Percentiles rank a stretch among this genome's conserved stretches.
Conservation (phyloP, 2,888 invertebrate species). For the Fragum whitleyi region DNA sequence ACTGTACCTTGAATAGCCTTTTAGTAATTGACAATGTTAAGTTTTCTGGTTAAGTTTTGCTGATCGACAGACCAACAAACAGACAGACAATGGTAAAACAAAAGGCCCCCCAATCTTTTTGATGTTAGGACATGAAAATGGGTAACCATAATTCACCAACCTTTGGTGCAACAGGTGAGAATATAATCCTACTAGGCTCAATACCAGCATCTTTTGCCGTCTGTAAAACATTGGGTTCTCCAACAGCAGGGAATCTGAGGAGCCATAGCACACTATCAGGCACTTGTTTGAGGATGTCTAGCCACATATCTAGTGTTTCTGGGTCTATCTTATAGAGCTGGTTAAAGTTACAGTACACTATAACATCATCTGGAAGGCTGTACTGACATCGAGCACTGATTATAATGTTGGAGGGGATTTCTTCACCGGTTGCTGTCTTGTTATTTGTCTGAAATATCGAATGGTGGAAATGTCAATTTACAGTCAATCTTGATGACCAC, state of each 20-base stretch:
- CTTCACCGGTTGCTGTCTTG: conserved; percentile 98
- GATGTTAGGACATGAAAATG: too few species aligned
- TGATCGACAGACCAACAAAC: too few species aligned
- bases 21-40: too few species aligned
- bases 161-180: conserved; percentile 95
- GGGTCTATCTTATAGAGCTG: conserved; percentile 99
- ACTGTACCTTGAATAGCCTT: too few species aligned
- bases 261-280: conserved; percentile 98
- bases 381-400: conserved; percentile 98
- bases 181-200: conserved; percentile 91
- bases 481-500: too few species aligned
- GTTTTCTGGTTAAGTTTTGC: too few species aligned
- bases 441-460: conserved; percentile 89
- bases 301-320: conserved; percentile 96
- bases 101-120: too few species aligned
- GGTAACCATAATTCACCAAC: too few species aligned
- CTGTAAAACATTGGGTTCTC: conserved; percentile 88
- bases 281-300: conserved; percentile 94
- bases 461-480: background rate
- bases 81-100: too few species aligned
- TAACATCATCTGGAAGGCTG: conserved; percentile 96
- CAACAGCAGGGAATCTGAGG: conserved; percentile 93
- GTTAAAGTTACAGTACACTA: conserved; percentile 99
- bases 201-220: conserved; percentile 88
- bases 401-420: conserved; percentile 95